These are phyloP conservation scores for Trachelus troglodyta DNA, from an alignment of 2,888 invertebrate species.

Conservation along the genomic window DNA sequence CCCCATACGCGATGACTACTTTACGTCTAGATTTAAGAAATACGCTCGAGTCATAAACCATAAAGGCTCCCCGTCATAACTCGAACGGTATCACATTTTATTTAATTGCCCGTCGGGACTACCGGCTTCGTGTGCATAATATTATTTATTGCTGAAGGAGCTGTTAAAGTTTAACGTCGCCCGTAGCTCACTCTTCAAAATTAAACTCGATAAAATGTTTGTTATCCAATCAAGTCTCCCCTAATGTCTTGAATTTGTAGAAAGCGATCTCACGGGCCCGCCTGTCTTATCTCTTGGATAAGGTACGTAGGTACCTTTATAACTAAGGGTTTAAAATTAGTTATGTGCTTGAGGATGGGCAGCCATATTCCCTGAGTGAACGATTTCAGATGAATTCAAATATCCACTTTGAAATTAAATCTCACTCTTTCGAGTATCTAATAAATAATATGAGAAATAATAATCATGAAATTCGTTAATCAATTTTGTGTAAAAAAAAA, in stretches of 20 bases:
- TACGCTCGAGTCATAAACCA: constrained; percentile 62
- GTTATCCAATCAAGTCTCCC: constrained; percentile 56
- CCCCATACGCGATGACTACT: constrained; percentile 41
- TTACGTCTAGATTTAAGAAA: constrained; percentile 63
- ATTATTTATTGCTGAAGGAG: constrained; percentile 65
- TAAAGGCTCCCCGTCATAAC: constrained; percentile 66
- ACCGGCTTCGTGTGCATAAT: constrained; percentile 58
- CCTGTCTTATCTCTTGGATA: constrained; percentile 31
- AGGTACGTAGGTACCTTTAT: constrained; percentile 32
- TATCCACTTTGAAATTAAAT: neutral
- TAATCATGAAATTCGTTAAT: neutral
- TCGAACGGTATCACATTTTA: constrained; percentile 65
- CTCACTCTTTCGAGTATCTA: neutral
- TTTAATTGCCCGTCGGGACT: constrained; percentile 62
- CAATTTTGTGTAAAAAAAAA: neutral
- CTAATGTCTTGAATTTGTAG: constrained; percentile 45
- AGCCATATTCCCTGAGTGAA: constrained; percentile 3
- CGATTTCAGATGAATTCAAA: neutral
- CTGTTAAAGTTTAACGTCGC: constrained; percentile 63
- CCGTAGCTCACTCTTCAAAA: constrained; percentile 55
- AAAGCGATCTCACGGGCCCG: constrained; percentile 24
- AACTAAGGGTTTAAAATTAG: constrained; percentile 35
- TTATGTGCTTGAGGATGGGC: constrained; percentile 27
- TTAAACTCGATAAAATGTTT: constrained; percentile 66
- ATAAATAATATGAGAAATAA: neutral